phyloP scores from a whole-genome alignment of 2,888 invertebrate species.

The Drosophila peninsularis region DNA sequence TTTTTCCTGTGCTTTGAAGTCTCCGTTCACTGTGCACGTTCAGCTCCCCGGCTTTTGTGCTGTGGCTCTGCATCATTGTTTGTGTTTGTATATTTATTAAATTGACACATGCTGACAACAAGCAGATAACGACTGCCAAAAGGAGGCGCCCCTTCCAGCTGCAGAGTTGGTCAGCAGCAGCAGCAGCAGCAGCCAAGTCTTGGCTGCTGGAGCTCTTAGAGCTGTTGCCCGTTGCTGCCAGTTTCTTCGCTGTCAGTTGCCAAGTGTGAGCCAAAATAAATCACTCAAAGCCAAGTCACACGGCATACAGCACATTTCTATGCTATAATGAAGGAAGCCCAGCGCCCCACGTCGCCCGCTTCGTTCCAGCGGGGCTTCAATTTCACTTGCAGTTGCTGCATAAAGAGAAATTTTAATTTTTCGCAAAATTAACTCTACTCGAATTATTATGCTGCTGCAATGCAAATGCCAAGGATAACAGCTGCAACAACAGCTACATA shows the following conservation, averaged over 20 bases:
- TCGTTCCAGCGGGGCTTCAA: background rate
- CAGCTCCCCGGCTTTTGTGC: slow-evolving; percentile 21
- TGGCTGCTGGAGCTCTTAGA: slow-evolving; percentile 2
- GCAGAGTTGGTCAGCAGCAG: slow-evolving; percentile 11
- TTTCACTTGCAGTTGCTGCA: slow-evolving; percentile 44
- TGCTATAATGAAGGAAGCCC: slow-evolving; percentile 8
- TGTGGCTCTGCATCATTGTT: slow-evolving; percentile 60
- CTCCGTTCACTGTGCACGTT: slow-evolving; percentile 42
- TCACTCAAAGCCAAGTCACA: slow-evolving; percentile 61
- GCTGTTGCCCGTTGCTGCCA: slow-evolving; percentile 7
- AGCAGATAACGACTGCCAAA: slow-evolving; percentile 45
- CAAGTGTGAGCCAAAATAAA: slow-evolving; percentile 48
- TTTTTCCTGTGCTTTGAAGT: slow-evolving; percentile 25
- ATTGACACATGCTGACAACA: slow-evolving; percentile 77
- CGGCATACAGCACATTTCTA: slow-evolving; percentile 34
- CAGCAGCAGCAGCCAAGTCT: slow-evolving; percentile 1
- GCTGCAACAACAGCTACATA: slow-evolving; percentile 24
- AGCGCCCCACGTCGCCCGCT: no score
- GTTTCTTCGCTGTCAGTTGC: slow-evolving; percentile 26
- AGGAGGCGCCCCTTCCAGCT: slow-evolving; percentile 8
- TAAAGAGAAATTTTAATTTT: slow-evolving; percentile 67
- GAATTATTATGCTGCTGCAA: slow-evolving; percentile 61
- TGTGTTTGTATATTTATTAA: slow-evolving; percentile 68
- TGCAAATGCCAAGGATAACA: slow-evolving; percentile 64
- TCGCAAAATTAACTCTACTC: slow-evolving; percentile 73